Evolutionary conservation across 2,888 invertebrate species (phyloP).

Genomic region (Crocallis elinguaria): DNA sequence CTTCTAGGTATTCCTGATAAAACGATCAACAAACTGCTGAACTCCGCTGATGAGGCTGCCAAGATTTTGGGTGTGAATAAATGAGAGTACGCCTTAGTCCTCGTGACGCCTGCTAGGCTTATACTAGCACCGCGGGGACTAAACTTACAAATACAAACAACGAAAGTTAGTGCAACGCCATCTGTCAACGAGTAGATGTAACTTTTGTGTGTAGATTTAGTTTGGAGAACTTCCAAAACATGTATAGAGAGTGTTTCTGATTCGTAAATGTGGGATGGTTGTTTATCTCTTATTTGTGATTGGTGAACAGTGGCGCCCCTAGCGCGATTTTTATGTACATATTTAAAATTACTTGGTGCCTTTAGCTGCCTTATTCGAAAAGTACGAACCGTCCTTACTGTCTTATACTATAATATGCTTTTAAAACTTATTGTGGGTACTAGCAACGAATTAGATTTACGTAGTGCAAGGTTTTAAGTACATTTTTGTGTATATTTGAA

Average conservation of each 20-base stretch:
- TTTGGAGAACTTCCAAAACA: slow-evolving; percentile 5
- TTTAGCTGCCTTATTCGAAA: slow-evolving; percentile 74
- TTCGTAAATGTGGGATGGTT: slow-evolving; percentile 13
- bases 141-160: slow-evolving; percentile 52
- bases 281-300: background rate
- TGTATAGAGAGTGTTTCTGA: slow-evolving; percentile 6
- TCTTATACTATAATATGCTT: slow-evolving; percentile 55
- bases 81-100: slow-evolving; percentile 84
- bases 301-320: slow-evolving; percentile 12
- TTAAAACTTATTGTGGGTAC: slow-evolving; percentile 63
- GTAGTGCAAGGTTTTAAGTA: slow-evolving; percentile 76
- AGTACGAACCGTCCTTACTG: slow-evolving; percentile 76
- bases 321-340: slow-evolving; percentile 39
- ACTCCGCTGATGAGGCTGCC: slow-evolving; percentile 94
- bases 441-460: slow-evolving; percentile 67
- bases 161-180: slow-evolving; percentile 55
- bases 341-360: slow-evolving; percentile 58
- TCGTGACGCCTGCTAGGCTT: slow-evolving; percentile 78
- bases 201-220: slow-evolving; percentile 15
- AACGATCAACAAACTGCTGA: slow-evolving; percentile 92
- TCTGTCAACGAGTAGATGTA: slow-evolving; percentile 49
- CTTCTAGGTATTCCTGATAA: slow-evolving; percentile 94
- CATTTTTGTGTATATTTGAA: slow-evolving; percentile 54
- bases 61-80: slow-evolving; percentile 94
- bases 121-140: slow-evolving; percentile 79